Percentiles rank a stretch among this genome's conserved stretches.
These are phyloP conservation scores for Hyperopisus bebe DNA, from an alignment of 2,113 vertebrate genomes.

Conservation along the genomic window DNA sequence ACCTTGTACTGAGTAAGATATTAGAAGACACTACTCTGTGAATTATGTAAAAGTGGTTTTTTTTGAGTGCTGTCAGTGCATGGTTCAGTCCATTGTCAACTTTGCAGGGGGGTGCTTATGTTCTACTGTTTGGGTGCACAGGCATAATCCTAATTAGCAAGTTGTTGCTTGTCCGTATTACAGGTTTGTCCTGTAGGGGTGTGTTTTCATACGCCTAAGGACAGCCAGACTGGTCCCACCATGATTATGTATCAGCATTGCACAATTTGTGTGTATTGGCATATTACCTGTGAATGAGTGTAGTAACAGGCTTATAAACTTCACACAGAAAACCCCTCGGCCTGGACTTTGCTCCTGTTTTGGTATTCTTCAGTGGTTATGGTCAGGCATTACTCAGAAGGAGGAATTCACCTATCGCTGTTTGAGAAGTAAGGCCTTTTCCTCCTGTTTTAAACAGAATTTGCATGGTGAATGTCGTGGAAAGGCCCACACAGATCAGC, in stretches of 20 bases:
- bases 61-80: neutral
- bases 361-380: neutral
- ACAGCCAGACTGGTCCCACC: neutral
- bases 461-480: neutral
- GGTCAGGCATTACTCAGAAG: neutral
- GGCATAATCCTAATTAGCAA: neutral
- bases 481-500: neutral
- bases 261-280: neutral
- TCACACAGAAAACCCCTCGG: neutral
- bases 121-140: neutral
- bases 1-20: neutral
- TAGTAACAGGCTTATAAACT: neutral
- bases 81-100: neutral
- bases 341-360: neutral
- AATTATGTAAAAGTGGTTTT: neutral
- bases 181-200: conserved; percentile 18
- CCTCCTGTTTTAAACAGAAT: neutral
- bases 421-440: neutral
- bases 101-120: too few relatives aligned
- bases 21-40: neutral
- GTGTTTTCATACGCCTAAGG: neutral
- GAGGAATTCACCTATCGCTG: neutral
- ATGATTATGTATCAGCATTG: neutral
- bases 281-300: neutral
- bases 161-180: neutral